Conservation (phyloP, 2,797 vertebrate species). For the Myiotriccus ornatus region DNA sequence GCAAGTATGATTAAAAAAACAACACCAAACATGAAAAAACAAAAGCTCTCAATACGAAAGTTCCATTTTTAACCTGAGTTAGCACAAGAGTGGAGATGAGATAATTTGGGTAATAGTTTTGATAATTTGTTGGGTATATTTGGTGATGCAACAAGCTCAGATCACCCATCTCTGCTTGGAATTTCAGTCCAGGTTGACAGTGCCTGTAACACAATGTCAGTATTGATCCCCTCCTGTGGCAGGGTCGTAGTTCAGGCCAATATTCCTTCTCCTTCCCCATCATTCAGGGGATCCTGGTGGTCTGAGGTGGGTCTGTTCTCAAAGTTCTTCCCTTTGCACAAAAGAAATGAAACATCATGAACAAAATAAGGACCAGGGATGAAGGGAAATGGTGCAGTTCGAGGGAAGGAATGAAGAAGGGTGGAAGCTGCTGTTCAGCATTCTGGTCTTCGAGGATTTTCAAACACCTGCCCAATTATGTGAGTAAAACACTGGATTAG, state of each 20-base stretch:
- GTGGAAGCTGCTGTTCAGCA: not conserved
- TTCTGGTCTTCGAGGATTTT: not conserved
- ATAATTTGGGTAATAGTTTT: not conserved
- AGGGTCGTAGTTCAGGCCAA: not conserved
- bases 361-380: not conserved
- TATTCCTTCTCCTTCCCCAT: not conserved
- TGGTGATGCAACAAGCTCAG: not conserved
- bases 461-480: not conserved
- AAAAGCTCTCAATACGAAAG: not conserved
- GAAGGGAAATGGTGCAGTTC: not conserved
- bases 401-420: not conserved
- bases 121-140: not conserved
- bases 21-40: not conserved
- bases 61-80: not conserved
- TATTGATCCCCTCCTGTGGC: not conserved
- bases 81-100: not conserved
- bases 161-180: not conserved
- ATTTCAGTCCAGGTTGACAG: not conserved
- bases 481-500: not conserved
- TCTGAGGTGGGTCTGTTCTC: not conserved
- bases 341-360: not conserved
- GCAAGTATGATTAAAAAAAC: not conserved
- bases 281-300: not conserved
- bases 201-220: accelerated
- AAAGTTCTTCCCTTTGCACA: not conserved